phyloP scores from a whole-genome alignment of 1,140 invertebrate genomes.

The Drosophila quadrilineata region DNA sequence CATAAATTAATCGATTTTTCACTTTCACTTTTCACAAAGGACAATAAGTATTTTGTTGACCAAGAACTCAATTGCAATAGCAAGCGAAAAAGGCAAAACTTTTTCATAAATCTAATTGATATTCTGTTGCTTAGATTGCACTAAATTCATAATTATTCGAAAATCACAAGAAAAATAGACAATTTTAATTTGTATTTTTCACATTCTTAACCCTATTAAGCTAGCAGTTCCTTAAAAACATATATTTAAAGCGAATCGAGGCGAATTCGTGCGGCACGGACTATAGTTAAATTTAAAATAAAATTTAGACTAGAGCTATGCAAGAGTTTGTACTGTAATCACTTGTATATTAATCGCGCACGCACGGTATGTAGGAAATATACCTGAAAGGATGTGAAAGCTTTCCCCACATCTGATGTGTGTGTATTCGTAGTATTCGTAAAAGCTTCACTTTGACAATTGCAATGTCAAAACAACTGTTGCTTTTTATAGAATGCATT shows the following conservation, averaged over 20 bases:
- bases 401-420: conserved; percentile 29
- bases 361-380: conserved; percentile 24
- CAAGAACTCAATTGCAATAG: conserved; percentile 3
- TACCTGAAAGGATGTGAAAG: conserved; percentile 39
- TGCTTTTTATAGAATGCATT: conserved; percentile 15
- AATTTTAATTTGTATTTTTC: neutral
- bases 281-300: conserved; percentile 21
- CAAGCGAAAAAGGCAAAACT: neutral
- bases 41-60: conserved; percentile 52
- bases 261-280: conserved; percentile 1
- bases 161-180: neutral
- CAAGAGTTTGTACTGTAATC: conserved; percentile 24
- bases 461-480: conserved; percentile 45
- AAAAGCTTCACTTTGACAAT: conserved; percentile 47
- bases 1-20: conserved; percentile 70
- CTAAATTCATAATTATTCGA: neutral
- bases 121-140: neutral
- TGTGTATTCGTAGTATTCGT: conserved; percentile 35
- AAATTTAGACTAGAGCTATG: conserved; percentile 5
- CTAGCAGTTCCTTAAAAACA: neutral
- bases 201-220: neutral
- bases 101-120: neutral
- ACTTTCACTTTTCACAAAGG: no score
- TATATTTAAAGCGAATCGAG: neutral
- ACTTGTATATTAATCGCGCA: conserved; percentile 5